These are phyloP conservation scores for Tenthredo mesomela DNA, from an alignment of 2,888 invertebrate species.

Conservation along the genomic window DNA sequence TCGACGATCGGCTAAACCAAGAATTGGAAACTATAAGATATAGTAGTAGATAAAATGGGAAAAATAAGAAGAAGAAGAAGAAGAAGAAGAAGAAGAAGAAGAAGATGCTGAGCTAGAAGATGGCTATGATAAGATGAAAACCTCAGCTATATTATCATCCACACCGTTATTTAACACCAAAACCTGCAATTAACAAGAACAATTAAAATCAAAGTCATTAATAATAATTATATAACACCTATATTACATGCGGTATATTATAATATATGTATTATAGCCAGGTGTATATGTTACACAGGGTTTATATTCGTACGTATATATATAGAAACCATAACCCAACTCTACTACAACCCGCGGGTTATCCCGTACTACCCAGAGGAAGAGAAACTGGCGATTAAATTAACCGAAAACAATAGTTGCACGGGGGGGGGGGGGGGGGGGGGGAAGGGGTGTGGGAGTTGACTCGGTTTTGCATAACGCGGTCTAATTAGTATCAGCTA, in stretches of 20 bases:
- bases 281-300: not conserved
- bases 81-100: not conserved
- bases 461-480: conserved; percentile 10
- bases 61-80: not conserved
- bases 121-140: not conserved
- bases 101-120: not conserved
- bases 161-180: not conserved
- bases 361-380: not conserved
- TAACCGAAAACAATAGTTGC: conserved; percentile 47
- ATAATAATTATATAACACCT: conserved; percentile 14
- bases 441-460: too few species aligned
- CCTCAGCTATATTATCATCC: not conserved
- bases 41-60: not conserved
- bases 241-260: not conserved
- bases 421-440: not conserved
- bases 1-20: not conserved
- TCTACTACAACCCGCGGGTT: not conserved
- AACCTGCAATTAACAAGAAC: conserved; percentile 19
- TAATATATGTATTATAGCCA: not conserved
- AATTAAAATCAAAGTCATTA: not conserved
- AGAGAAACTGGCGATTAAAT: conserved; percentile 30
- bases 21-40: not conserved
- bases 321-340: not conserved
- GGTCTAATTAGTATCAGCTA: conserved; percentile 28
- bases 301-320: not conserved